Evolutionary conservation across 2,888 invertebrate genomes (phyloP).

Genomic region (Tanaodytes sp.): DNA sequence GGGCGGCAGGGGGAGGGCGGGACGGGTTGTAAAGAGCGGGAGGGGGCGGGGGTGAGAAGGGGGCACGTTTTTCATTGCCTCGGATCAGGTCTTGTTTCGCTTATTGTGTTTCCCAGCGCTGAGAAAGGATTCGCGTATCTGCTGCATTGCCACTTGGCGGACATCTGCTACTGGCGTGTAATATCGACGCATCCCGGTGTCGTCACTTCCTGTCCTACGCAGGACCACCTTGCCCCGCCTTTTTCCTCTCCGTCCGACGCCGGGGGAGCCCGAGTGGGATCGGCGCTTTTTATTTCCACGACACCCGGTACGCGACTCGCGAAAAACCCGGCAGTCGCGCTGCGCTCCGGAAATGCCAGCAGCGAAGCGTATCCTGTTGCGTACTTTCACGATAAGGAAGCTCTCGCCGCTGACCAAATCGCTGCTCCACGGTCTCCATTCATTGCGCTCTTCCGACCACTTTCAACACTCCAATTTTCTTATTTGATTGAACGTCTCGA

Average conservation of each 20-base stretch:
- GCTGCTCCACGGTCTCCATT: conserved; percentile 22
- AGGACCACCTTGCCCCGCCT: conserved; percentile 46
- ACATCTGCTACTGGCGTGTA: conserved; percentile 52
- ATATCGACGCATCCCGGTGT: conserved; percentile 50
- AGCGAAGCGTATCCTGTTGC: conserved; percentile 44
- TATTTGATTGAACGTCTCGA: conserved; percentile 28
- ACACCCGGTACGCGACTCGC: conserved; percentile 43
- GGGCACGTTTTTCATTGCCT: conserved; percentile 41
- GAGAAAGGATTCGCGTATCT: conserved; percentile 44
- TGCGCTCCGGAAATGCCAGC: conserved; percentile 45
- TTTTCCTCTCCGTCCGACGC: conserved; percentile 10
- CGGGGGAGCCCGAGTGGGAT: conserved; percentile 4
- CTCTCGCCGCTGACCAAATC: conserved; percentile 38
- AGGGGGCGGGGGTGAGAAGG: too few relatives aligned
- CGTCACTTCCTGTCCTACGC: conserved; percentile 52
- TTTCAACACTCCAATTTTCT: conserved; percentile 40
- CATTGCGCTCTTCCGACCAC: conserved; percentile 31
- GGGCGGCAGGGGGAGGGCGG: neutral
- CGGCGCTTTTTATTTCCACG: conserved; percentile 41
- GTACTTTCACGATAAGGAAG: conserved; percentile 44
- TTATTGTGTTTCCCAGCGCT: conserved; percentile 50
- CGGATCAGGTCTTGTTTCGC: conserved; percentile 46
- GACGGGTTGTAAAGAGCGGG: too few relatives aligned
- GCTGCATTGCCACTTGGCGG: conserved; percentile 48
- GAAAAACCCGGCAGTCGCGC: conserved; percentile 37